phyloP scores from a whole-genome alignment of 1,140 invertebrate species.

The Thereuonema tuberculata region DNA sequence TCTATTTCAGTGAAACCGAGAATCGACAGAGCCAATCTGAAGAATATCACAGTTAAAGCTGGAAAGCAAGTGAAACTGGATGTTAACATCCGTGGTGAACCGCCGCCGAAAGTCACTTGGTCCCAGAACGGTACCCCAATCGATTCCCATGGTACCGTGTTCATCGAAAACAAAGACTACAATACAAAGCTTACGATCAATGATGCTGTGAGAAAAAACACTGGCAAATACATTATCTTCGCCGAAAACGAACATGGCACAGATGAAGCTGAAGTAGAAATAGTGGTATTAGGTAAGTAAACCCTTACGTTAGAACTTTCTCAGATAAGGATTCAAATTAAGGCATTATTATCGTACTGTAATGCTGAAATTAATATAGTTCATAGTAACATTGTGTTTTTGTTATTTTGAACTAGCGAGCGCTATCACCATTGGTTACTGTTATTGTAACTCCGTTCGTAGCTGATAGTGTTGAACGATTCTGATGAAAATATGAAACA shows the following conservation, averaged over 20 bases:
- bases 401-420: no score
- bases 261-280: conserved; percentile 85
- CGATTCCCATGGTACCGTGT: conserved; percentile 49
- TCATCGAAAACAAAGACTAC: conserved; percentile 79
- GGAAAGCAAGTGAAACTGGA: conserved; percentile 87
- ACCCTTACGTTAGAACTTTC: no score
- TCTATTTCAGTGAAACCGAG: conserved; percentile 70
- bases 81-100: conserved; percentile 86
- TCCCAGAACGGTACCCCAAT: conserved; percentile 45
- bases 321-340: neutral
- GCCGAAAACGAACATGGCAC: conserved; percentile 83
- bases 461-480: no score
- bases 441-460: no score
- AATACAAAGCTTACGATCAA: conserved; percentile 82
- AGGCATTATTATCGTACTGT: neutral
- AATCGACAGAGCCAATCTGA: conserved; percentile 86
- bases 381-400: no score
- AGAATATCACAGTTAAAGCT: conserved; percentile 73
- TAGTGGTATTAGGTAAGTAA: conserved; percentile 67
- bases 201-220: conserved; percentile 66
- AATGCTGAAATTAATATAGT: no score
- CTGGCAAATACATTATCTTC: conserved; percentile 77
- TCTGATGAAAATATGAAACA: no score
- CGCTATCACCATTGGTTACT: no score
- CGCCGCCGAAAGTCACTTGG: conserved; percentile 85